Evolutionary conservation across 2,113 vertebrate genomes (phyloP), one percentile per base, ranked within the genome.

Genomic region (Coracopsis vasa): DNA sequence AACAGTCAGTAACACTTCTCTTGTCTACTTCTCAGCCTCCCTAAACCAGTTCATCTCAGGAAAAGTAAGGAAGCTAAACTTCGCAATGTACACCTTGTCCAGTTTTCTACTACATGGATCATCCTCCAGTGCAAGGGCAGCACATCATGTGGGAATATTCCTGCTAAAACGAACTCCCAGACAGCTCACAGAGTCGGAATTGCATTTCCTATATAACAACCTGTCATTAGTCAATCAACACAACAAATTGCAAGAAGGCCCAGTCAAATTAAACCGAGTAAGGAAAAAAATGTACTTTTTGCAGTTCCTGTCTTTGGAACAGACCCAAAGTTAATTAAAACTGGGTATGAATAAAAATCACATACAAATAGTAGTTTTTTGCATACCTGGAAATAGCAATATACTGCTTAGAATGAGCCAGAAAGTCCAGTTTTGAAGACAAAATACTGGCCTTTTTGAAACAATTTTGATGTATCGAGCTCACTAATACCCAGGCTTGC

Each of bases 81-180:
- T 72, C 24, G 14, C 9, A 42, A 42, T 1, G 0, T 3, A 1
- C 7, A 75, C 3, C 7, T 73, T 41, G 21, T 78, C 18, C 2
- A 1, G 35, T 33, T 60, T 81, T 74, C 14, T 17, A 42, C 62
- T 29, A 71, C 12, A 47, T 14, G 5, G 13, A 29, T 58, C 35
- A 87, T 14, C 3, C 10, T 9, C 8, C 51, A 35, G 18, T 51
- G 8, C 17, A 71, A 79, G 23, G 18, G 41, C 15, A 81, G 18
- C 15, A 64, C 0, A 2, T 45, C 39, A 53, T 6, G 11, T 50
- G 21, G 17, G 51, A 90, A 51, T 90, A 27, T 15, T 20, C 27
- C 37, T 64, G 17, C 20, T 64, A 64, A 35, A 65, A 72, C 7
- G 14, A 82, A 61, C 16, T 64, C 39, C 15, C 39, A 39, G 18